Evolutionary conservation across 2,113 vertebrate genomes (phyloP), one percentile per base, ranked within the genome.

Genomic region (Alectura lathami): DNA sequence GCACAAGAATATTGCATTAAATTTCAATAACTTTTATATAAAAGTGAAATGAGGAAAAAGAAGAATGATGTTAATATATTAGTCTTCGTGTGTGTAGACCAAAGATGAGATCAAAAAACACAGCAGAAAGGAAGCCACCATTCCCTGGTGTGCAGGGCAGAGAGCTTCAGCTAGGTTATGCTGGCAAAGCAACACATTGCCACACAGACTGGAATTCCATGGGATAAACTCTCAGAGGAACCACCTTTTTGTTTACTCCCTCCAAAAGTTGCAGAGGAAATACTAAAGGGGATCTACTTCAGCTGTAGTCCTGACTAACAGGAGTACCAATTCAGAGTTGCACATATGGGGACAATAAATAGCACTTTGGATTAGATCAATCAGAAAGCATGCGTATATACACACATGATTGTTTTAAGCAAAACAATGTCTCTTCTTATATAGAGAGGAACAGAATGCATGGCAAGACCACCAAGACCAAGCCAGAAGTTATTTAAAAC

Each of bases 371-470:
- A 93, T 93, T 94, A 89, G 82, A 96, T 67, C 77, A 69, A 80
- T 68, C 66, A 36, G 68, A 93, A 86, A n/a, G 26, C 26, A 56
- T 78, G 87, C 60, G 18, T 87, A 51, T 90, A 80, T 82, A 91
- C 45, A 91, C 68, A 64, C 70, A 76, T n/a, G 89, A 95, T 91
- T 94, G 89, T 93, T 96, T 94, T 95, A 93, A 87, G 90, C 62
- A 83, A 91, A 96, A 83, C 85, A 96, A 69, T 64, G 92, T 93
- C 87, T 83, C 57, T 94, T 80, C 76, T 86, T 80, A 86, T 95
- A 83, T 4, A 80, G 45, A 38, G 17, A 83, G 45, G 62, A 96
- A 89, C 70, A 93, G 95, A 95, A 96, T 50, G 82, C 72, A 73
- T 56, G 91, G 81, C 84, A 93, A 82, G 84, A 91, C 89, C 85